These are phyloP conservation scores for Brenthis ino DNA, from an alignment of 2,888 invertebrate genomes.

Conservation along the genomic window DNA sequence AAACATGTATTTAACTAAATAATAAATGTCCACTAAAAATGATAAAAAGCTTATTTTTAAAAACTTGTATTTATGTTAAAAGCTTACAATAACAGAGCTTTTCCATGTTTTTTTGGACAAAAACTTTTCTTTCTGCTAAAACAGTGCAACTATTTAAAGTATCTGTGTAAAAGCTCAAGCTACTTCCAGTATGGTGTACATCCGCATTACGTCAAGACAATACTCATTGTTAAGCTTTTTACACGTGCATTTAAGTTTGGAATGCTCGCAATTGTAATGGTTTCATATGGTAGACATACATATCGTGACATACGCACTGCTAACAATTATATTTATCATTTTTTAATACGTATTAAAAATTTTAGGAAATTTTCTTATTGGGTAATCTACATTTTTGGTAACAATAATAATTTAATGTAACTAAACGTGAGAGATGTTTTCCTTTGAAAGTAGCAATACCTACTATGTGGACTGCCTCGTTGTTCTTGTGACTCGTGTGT, in stretches of 20 bases:
- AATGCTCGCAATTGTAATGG: conserved; percentile 26
- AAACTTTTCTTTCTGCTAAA: neutral
- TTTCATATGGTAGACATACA: conserved; percentile 6
- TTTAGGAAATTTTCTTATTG: too few relatives aligned
- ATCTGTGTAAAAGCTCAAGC: conserved; percentile 29
- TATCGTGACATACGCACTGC: conserved; percentile 1
- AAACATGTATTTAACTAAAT: neutral
- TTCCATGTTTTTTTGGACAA: neutral
- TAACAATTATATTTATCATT: neutral
- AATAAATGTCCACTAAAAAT: too few relatives aligned
- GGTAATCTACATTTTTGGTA: too few relatives aligned
- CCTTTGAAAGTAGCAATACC: too few relatives aligned
- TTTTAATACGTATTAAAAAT: neutral
- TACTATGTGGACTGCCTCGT: too few relatives aligned
- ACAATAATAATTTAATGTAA: too few relatives aligned
- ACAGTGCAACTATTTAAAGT: neutral
- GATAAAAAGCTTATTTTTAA: too few relatives aligned
- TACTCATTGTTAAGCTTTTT: conserved; percentile 56
- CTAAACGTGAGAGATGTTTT: too few relatives aligned
- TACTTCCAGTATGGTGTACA: conserved; percentile 41
- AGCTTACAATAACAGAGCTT: neutral
- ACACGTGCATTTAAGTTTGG: conserved; percentile 38
- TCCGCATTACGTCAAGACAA: conserved; percentile 46
- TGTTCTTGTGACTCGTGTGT: too few relatives aligned
- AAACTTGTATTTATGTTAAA: too few relatives aligned